Evolutionary conservation across 2,888 invertebrate genomes (phyloP).

Genomic region (Orchesellides sinensis): DNA sequence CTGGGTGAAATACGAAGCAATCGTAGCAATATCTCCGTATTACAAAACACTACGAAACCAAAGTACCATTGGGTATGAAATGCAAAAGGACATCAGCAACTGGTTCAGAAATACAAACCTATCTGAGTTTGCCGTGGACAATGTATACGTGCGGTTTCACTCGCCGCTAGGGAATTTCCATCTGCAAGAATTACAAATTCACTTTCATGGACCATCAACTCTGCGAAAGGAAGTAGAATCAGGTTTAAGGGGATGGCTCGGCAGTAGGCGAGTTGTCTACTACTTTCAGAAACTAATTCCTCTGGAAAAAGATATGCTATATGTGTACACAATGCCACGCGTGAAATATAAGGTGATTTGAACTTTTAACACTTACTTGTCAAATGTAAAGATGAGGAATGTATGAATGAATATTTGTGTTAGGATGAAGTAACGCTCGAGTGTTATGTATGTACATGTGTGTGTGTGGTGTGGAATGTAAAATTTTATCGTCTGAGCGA

Average conservation of each 20-base stretch:
- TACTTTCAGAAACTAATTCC: slow-evolving; percentile 15
- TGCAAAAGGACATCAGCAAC: slow-evolving; percentile 27
- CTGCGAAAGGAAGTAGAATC: slow-evolving; percentile 1
- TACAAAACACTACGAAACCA: slow-evolving; percentile 23
- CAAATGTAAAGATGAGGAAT: not conserved
- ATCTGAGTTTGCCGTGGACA: slow-evolving; percentile 20
- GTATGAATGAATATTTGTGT: not conserved
- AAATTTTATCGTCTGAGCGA: not conserved
- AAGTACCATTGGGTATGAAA: slow-evolving; percentile 20
- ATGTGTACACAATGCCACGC: slow-evolving; percentile 32
- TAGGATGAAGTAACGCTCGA: no score
- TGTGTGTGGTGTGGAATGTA: not conserved
- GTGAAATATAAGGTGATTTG: slow-evolving; percentile 50
- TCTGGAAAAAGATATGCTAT: not conserved
- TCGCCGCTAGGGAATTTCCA: slow-evolving; percentile 20
- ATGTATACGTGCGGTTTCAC: slow-evolving; percentile 24
- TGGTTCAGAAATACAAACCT: slow-evolving; percentile 25
- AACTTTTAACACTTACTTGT: not conserved
- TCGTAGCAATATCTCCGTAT: slow-evolving; percentile 36
- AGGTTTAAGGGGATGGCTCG: slow-evolving; percentile 4
- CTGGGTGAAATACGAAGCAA: slow-evolving; percentile 52
- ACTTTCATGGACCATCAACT: slow-evolving; percentile 44
- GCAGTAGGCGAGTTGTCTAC: not conserved
- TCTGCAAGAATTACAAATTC: slow-evolving; percentile 17
- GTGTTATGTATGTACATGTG: not conserved